Evolutionary conservation across 2,888 invertebrate genomes (phyloP).

Genomic region (Idaea dimidiata): DNA sequence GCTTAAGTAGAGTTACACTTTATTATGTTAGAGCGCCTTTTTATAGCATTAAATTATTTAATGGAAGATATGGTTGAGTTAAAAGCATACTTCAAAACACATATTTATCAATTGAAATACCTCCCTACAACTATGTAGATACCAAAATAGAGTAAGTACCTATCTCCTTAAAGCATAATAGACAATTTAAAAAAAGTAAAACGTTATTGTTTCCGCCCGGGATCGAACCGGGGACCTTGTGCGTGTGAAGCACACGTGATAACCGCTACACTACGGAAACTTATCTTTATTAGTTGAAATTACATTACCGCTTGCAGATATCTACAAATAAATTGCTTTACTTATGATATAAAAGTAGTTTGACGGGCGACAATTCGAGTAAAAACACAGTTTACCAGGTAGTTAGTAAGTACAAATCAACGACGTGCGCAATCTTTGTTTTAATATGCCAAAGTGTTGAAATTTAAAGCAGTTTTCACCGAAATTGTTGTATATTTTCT

Average conservation of each 20-base stretch:
- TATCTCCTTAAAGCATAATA: too few species aligned
- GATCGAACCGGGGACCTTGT: conserved; percentile 85
- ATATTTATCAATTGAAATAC: too few species aligned
- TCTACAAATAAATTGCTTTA: neutral
- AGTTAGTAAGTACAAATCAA: neutral
- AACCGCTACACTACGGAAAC: conserved; percentile 88
- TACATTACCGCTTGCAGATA: conserved; percentile 1
- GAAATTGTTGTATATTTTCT: neutral
- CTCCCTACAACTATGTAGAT: too few species aligned
- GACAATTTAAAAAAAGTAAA: conserved; percentile 7
- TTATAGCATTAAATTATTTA: too few species aligned
- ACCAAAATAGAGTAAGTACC: too few species aligned
- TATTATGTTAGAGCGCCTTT: too few species aligned
- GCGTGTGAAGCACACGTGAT: conserved; percentile 89
- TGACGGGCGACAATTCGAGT: neutral
- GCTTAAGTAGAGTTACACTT: too few species aligned
- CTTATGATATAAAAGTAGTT: neutral
- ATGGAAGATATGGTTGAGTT: too few species aligned
- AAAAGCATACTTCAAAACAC: too few species aligned
- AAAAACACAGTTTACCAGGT: neutral
- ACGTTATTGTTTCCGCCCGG: conserved; percentile 81
- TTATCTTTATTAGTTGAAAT: conserved; percentile 10
- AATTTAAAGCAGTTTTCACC: neutral
- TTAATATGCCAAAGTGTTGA: neutral
- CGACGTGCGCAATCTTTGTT: neutral